Base-by-base conservation (phyloP, 2,797 vertebrate genomes). In the Coracias cyanogaster region DNA sequence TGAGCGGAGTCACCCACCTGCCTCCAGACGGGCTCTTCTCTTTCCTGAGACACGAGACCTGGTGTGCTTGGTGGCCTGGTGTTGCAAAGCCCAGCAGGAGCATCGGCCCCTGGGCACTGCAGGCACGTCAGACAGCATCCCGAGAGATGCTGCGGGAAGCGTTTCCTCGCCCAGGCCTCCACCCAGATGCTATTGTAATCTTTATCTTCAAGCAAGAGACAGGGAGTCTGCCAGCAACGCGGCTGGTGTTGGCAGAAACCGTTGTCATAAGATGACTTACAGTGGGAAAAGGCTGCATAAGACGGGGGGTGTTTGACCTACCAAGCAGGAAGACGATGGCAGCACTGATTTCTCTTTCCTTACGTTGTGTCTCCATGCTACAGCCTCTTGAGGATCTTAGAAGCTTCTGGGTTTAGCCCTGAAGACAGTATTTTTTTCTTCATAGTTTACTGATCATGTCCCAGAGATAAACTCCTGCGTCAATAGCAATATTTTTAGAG, bases 141-240 rank as follows among this genome's bases (percentile, higher is more conserved):
- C 5, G 2, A 31, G 82, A 73, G 85, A 67, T 93, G 85, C 93
- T 81, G 85, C 51, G 89, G 71, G 87, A 90, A 92, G 81, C 0
- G 2, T 80, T 95, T 92, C 94, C 86, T 93, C 3, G 1, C 55
- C 58, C 74, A 90, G 82, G 86, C 81, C 93, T 57, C 94, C 73
- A 8, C 94, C 89, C 94, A 86, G 84, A 91, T 91, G 93, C 89
- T 73, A 77, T 93, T 94, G 89, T 92, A 87, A 54, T 94, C 91
- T 91, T 91, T 95, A 91, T 97, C 91, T 96, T 52, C 90, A 28
- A 78, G 72, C 10, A 62, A 90, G 95, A 94, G 96, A 82, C 91
- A 61, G 79, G 37, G 91, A 93, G 80, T 78, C 91, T 97, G 94
- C 93, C 96, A 93, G 85, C 37, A 69, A 85, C 1, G 2, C 0